phyloP scores from a whole-genome alignment of 2,888 invertebrate genomes.

The Acrobasis consociella region DNA sequence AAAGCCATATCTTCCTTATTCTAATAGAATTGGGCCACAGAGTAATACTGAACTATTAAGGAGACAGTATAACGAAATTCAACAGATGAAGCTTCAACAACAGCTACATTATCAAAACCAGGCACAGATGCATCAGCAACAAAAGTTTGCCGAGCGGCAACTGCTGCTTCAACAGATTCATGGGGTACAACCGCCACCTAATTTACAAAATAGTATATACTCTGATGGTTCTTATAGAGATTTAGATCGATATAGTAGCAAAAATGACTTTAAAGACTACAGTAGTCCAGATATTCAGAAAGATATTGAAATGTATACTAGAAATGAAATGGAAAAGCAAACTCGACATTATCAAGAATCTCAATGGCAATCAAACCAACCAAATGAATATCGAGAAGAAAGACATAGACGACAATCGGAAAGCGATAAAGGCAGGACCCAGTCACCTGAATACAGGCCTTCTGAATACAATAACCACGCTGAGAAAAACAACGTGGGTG shows the following conservation, averaged over 20 bases:
- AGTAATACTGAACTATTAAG: slow-evolving; percentile 84
- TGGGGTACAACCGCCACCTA: slow-evolving; percentile 77
- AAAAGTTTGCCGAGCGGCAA: slow-evolving; percentile 85
- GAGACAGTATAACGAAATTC: slow-evolving; percentile 84
- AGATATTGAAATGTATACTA: slow-evolving; percentile 65
- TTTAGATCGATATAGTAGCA: slow-evolving; percentile 72
- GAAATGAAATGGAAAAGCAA: slow-evolving; percentile 69
- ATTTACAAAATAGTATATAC: slow-evolving; percentile 76
- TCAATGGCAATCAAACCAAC: slow-evolving; percentile 69
- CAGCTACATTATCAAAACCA: slow-evolving; percentile 85
- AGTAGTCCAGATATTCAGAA: slow-evolving; percentile 68
- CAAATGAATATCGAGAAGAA: slow-evolving; percentile 63
- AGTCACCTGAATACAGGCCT: slow-evolving; percentile 49
- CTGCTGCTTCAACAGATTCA: slow-evolving; percentile 84
- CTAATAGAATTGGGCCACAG: slow-evolving; percentile 76
- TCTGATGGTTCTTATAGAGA: slow-evolving; percentile 76
- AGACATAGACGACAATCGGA: slow-evolving; percentile 60
- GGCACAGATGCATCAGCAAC: slow-evolving; percentile 84
- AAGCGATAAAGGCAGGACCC: slow-evolving; percentile 59
- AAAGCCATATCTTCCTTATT: slow-evolving; percentile 77
- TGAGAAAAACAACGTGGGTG: slow-evolving; percentile 55
- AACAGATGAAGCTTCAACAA: slow-evolving; percentile 85
- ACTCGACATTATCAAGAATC: slow-evolving; percentile 64
- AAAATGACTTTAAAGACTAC: slow-evolving; percentile 72
- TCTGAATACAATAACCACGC: slow-evolving; percentile 60